A percentile compares a stretch with the other conserved stretches of the same genome.
Conservation (phyloP, 2,113 vertebrate genomes). For the Suncus etruscus region DNA sequence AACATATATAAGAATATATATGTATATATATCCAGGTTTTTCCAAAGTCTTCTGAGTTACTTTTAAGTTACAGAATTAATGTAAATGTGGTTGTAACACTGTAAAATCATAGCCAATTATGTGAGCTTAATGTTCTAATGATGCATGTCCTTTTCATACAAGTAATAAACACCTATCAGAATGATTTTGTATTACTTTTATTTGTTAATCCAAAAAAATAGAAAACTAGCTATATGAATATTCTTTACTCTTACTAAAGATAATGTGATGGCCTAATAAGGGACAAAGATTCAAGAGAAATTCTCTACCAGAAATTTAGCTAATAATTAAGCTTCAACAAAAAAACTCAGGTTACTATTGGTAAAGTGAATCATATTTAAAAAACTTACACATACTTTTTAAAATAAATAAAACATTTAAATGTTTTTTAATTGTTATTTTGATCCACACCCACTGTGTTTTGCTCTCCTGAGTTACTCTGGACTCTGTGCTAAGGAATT, state of each 20-base stretch:
- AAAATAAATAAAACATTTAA: too few species aligned
- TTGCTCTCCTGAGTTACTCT: too few species aligned
- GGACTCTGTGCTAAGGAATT: too few species aligned
- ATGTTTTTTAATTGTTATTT: too few species aligned
- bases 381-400: neutral
- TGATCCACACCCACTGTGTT: too few species aligned
- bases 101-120: neutral
- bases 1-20: neutral
- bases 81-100: neutral
- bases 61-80: slow-evolving; percentile 24
- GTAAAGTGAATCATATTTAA: slow-evolving; percentile 37
- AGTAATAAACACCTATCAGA: slow-evolving; percentile 21
- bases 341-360: neutral
- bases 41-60: neutral
- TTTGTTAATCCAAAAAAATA: neutral
- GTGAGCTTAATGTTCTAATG: neutral
- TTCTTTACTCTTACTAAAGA: neutral
- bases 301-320: neutral
- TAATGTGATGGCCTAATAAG: slow-evolving; percentile 22
- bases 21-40: neutral
- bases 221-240: neutral
- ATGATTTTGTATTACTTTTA: slow-evolving; percentile 18
- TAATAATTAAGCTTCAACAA: neutral
- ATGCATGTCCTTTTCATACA: neutral
- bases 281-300: neutral